Base-by-base conservation (phyloP, 2,113 vertebrate species). In the Thunnus maccoyii region DNA sequence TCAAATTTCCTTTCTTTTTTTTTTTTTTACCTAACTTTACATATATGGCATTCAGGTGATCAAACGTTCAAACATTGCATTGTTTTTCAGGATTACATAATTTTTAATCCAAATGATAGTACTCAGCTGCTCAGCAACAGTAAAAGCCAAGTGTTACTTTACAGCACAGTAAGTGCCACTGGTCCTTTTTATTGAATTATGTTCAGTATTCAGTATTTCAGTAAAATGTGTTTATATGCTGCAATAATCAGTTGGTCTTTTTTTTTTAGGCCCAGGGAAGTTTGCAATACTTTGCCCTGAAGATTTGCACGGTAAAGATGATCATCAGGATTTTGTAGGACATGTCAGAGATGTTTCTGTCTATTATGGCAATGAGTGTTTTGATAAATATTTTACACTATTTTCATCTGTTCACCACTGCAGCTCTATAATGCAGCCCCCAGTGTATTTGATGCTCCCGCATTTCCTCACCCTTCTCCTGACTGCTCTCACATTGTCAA, bases 71-170 rank as follows among this genome's bases (percentile, higher is more conserved):
- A 48, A n/a, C 65, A 1, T 55, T 79, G 3, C 15, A 20, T 51
- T 85, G 30, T 80, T 69, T 92, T 89, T 57, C 86, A 96, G 95
- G 93, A 89, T 67, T 93, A 96, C 75, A 83, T 99, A 0, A 44
- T 79, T 84, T 99, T 98, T 90, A 97, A 96, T 88, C 94, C 95
- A 25, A 86, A 82, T 27, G 95, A 97, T 66, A 89, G 88, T 79
- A 88, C 73, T 3, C 96, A 98, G 61, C 80, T 99, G 69, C 86
- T 99, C 84, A 99, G 96, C 93, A 97, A 95, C 88, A 98, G 97
- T 82, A 80, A 89, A 82, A 97, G 83, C 15, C 95, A 93, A 50
- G 90, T 96, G 56, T 76, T 99, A 61, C 97, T 97, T 93, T 97
- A 97, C 80, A 84, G 61, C n/a, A 96, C 92, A 93, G 98, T 98